phyloP scores from a whole-genome alignment of 2,797 vertebrate genomes.

The Tenualosa thibaudeaui region DNA sequence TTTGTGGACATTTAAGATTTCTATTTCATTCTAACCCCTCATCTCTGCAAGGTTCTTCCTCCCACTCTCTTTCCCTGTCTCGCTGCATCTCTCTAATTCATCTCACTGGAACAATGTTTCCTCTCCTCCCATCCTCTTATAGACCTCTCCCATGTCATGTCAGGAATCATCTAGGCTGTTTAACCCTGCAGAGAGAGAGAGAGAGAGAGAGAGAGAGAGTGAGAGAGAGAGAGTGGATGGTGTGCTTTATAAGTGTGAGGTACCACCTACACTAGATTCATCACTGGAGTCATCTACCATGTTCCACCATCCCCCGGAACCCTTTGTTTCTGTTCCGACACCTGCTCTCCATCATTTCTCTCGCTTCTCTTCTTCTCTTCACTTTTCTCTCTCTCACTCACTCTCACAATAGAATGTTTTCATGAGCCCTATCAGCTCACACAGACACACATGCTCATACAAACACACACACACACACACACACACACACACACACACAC shows the following conservation, averaged over 20 bases:
- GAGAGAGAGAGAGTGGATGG: background rate
- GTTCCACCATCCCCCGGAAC: background rate
- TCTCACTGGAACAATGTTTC: background rate
- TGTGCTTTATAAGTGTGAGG: background rate
- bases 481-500: background rate
- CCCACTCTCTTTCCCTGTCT: background rate
- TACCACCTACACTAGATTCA: background rate
- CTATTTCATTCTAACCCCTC: too few species aligned
- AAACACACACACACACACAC: background rate
- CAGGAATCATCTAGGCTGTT: background rate
- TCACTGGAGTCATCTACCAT: background rate
- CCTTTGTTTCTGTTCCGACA: background rate
- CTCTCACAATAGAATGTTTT: background rate
- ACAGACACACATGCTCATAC: background rate
- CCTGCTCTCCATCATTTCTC: background rate
- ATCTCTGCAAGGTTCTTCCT: too few species aligned
- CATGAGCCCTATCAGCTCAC: background rate
- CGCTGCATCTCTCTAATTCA: background rate
- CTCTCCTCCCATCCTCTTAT: background rate
- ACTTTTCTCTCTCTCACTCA: background rate
- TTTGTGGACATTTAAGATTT: too few species aligned
- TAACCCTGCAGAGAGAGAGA: background rate
- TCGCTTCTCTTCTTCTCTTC: background rate
- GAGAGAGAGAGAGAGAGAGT: background rate
- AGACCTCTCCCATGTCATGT: background rate